These are phyloP conservation scores for Gambusia yucatana DNA, from an alignment of 2,797 vertebrate genomes.

Conservation along the genomic window DNA sequence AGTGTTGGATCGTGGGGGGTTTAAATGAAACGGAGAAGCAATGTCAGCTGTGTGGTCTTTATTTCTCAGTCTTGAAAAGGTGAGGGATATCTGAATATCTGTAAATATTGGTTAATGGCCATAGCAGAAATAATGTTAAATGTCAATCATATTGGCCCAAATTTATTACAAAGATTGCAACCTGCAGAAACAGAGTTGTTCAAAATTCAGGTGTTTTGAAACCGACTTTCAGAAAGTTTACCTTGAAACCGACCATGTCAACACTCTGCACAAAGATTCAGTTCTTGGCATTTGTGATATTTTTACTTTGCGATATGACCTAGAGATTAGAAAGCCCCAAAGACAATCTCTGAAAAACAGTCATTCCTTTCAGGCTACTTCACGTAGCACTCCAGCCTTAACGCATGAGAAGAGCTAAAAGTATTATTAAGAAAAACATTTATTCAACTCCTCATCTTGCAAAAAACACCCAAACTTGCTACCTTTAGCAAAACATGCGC, in stretches of 20 bases:
- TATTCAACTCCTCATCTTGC: constrained; percentile 6
- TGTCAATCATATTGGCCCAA: neutral
- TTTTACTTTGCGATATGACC: constrained; percentile 44
- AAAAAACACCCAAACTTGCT: neutral
- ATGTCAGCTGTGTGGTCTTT: neutral
- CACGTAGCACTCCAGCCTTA: neutral
- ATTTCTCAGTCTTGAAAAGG: neutral
- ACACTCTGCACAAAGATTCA: constrained; percentile 48
- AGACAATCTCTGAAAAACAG: constrained; percentile 30
- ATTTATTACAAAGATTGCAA: neutral
- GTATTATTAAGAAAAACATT: constrained; percentile 14
- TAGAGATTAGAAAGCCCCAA: constrained; percentile 27
- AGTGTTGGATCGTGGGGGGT: neutral
- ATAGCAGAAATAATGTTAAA: neutral
- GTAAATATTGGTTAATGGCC: neutral
- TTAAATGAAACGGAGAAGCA: neutral
- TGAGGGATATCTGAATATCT: neutral
- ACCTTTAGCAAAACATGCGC: neutral
- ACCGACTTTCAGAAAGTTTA: neutral
- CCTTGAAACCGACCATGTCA: constrained; percentile 7
- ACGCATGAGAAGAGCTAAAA: neutral
- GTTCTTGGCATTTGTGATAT: constrained; percentile 42
- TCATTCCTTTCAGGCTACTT: constrained; percentile 24
- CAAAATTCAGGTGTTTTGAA: neutral
- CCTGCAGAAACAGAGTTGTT: neutral